Percentiles rank a stretch among this genome's conserved stretches.
phyloP scores from a whole-genome alignment of 2,113 vertebrate species.

The Philantomba maxwellii region DNA sequence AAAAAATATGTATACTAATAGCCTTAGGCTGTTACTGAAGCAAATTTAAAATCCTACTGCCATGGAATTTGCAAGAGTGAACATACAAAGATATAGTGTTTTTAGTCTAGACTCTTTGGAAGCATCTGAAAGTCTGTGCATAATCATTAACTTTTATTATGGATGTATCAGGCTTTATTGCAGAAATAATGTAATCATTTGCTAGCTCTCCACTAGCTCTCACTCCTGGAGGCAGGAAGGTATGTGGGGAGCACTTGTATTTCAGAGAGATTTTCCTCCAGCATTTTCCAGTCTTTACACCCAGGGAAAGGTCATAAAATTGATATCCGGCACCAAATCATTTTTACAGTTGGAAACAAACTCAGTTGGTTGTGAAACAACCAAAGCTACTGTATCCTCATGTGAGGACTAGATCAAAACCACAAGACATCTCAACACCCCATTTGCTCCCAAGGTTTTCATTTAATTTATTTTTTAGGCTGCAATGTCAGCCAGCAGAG shows the following conservation, averaged over 20 bases:
- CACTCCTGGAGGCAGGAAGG: background rate
- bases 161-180: background rate
- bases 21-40: background rate
- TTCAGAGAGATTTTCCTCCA: background rate
- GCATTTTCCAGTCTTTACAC: background rate
- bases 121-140: background rate
- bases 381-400: background rate
- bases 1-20: rapidly evolving
- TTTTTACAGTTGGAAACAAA: background rate
- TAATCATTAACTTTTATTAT: slow-evolving; percentile 66
- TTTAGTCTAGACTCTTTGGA: slow-evolving; percentile 41
- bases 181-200: background rate
- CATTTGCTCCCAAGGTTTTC: rapidly evolving
- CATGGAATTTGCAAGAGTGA: background rate
- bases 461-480: background rate
- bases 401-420: rapidly evolving
- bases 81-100: background rate
- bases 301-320: background rate
- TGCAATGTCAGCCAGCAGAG: too few relatives aligned
- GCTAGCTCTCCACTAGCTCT: background rate
- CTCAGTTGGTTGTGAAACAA: background rate
- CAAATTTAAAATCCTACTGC: background rate
- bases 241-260: background rate
- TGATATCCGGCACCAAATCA: background rate
- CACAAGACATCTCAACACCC: rapidly evolving